A percentile compares a stretch with the other conserved stretches of the same genome.
phyloP scores from a whole-genome alignment of 92 coral and sea anemone species.

The Epizoanthus ramosus region DNA sequence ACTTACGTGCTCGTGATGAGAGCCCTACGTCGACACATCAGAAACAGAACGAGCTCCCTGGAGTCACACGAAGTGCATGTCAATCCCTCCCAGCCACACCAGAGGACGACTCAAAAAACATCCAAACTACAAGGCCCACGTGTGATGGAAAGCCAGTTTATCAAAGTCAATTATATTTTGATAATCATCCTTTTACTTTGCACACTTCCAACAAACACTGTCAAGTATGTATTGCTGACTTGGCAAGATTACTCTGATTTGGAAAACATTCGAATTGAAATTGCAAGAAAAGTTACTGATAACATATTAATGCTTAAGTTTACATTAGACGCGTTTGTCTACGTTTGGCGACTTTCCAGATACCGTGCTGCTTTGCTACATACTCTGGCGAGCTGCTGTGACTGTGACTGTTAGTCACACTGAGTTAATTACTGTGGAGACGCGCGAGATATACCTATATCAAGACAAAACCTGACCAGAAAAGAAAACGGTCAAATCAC shows the following conservation, averaged over 20 bases:
- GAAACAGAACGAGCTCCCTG: neutral
- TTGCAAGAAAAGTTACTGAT: constrained; percentile 18
- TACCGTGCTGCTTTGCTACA: constrained; percentile 37
- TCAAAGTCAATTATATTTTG: constrained; percentile 11
- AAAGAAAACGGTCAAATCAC: too few species aligned
- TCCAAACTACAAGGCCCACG: neutral
- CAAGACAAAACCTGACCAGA: too few species aligned
- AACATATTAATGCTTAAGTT: constrained; percentile 28
- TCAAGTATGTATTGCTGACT: constrained; percentile 4
- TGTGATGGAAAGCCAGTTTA: constrained; percentile 24
- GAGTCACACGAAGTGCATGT: neutral
- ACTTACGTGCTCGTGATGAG: constrained; percentile 3
- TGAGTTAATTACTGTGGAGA: too few species aligned
- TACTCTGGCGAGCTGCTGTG: neutral
- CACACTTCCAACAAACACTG: constrained; percentile 27
- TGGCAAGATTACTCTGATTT: neutral
- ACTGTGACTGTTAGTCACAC: neutral
- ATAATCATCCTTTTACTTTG: constrained; percentile 4
- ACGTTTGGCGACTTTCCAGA: constrained; percentile 36
- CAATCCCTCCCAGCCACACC: neutral
- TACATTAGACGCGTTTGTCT: constrained; percentile 32
- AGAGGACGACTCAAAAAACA: neutral
- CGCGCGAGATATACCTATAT: too few species aligned
- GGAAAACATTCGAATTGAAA: neutral
- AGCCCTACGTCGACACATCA: constrained; percentile 29